A percentile compares a stretch with the other conserved stretches of the same genome.
Conservation (phyloP, 2,888 invertebrate genomes). For the Hesperia comma region DNA sequence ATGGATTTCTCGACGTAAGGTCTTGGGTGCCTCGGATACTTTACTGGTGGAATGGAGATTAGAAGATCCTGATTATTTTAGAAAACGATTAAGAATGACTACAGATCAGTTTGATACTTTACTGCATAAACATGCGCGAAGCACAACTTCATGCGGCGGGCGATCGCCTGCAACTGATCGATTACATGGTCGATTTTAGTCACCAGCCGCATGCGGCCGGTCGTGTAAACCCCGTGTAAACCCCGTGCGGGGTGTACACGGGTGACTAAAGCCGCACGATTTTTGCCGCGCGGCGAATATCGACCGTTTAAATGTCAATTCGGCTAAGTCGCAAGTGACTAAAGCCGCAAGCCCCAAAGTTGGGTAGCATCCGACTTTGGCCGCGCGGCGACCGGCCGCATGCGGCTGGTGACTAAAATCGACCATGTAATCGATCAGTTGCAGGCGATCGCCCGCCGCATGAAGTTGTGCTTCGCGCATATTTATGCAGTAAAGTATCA, state of each 20-base stretch:
- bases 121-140: too few species aligned
- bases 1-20: too few species aligned
- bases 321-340: constrained; percentile 51
- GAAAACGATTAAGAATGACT: too few species aligned
- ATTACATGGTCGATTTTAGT: constrained; percentile 19
- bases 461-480: too few species aligned
- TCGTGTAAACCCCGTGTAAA: too few species aligned
- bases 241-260: constrained; percentile 40
- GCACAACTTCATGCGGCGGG: constrained; percentile 35
- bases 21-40: too few species aligned
- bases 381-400: constrained; percentile 54
- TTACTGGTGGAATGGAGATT: too few species aligned
- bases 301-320: constrained; percentile 51
- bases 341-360: constrained; percentile 53
- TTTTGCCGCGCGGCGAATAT: constrained; percentile 43
- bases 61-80: too few species aligned
- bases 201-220: too few species aligned
- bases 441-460: constrained; percentile 39
- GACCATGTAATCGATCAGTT: constrained; percentile 27
- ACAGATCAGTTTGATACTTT: too few species aligned
- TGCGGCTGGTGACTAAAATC: constrained; percentile 45
- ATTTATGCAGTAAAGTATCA: too few species aligned
- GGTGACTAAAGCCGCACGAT: constrained; percentile 43
- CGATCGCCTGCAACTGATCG: constrained; percentile 38
- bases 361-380: constrained; percentile 55